phyloP scores from a whole-genome alignment of 2,888 invertebrate species.

The Choreutis nemorana region DNA sequence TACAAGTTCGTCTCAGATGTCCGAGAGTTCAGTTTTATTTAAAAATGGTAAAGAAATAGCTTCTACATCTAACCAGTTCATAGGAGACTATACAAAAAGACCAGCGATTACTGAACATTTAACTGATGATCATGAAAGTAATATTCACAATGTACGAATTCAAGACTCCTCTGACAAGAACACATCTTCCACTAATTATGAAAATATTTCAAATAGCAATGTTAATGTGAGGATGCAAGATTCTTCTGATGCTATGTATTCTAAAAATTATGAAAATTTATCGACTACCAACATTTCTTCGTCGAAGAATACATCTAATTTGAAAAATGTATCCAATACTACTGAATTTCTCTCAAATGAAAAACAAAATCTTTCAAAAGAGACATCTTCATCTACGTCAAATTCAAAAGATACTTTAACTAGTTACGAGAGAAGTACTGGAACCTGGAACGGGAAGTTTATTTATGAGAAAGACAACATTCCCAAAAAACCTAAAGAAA shows the following conservation, averaged over 20 bases:
- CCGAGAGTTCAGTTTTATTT: constrained; percentile 47
- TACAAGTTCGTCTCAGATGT: constrained; percentile 40
- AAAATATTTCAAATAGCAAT: constrained; percentile 27
- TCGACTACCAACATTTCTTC: too few species aligned
- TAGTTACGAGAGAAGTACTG: constrained; percentile 52
- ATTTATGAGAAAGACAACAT: constrained; percentile 55
- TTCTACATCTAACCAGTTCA: constrained; percentile 47
- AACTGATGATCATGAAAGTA: constrained; percentile 28
- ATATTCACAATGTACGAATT: constrained; percentile 26
- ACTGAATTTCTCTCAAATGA: constrained; percentile 49
- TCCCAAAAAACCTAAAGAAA: constrained; percentile 44
- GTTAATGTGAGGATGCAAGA: constrained; percentile 27
- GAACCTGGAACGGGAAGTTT: constrained; percentile 68
- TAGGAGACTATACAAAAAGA: constrained; percentile 51
- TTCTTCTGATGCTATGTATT: too few species aligned
- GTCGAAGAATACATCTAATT: too few species aligned
- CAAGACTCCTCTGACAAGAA: constrained; percentile 26
- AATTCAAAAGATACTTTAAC: constrained; percentile 51
- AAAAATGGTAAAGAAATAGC: constrained; percentile 56
- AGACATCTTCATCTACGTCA: constrained; percentile 33
- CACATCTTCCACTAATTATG: constrained; percentile 25
- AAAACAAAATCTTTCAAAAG: constrained; percentile 52
- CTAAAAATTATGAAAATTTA: too few species aligned
- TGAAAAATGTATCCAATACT: constrained; percentile 32
- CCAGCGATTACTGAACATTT: constrained; percentile 43